Evolutionary conservation across 2,113 vertebrate species (phyloP).

Genomic region (Cephalopholis sonnerati): DNA sequence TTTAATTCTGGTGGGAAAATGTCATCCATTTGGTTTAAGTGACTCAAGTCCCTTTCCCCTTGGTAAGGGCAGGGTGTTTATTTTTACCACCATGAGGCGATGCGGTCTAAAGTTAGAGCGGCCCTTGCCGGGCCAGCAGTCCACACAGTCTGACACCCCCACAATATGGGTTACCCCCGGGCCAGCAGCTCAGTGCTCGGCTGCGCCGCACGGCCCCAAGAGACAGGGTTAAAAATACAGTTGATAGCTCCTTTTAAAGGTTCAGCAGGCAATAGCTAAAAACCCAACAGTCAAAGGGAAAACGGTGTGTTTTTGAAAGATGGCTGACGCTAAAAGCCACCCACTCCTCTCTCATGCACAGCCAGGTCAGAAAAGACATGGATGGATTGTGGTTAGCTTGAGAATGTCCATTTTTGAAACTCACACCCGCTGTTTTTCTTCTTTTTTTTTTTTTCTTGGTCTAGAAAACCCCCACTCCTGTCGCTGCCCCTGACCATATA

Average conservation of each 20-base stretch:
- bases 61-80: slow-evolving; percentile 65
- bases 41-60: slow-evolving; percentile 56
- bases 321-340: slow-evolving; percentile 68
- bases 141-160: slow-evolving; percentile 77
- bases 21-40: slow-evolving; percentile 56
- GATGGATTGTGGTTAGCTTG: slow-evolving; percentile 46
- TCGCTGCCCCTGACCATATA: not conserved
- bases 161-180: slow-evolving; percentile 78
- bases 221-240: slow-evolving; percentile 84
- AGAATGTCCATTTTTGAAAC: slow-evolving; percentile 55
- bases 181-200: slow-evolving; percentile 53
- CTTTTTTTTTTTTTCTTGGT: slow-evolving; percentile 13
- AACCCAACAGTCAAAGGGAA: slow-evolving; percentile 72
- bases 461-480: not conserved
- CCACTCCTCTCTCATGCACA: slow-evolving; percentile 86
- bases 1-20: slow-evolving; percentile 72
- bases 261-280: slow-evolving; percentile 69
- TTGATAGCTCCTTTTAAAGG: slow-evolving; percentile 81
- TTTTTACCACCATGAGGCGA: slow-evolving; percentile 80
- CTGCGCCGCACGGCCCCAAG: slow-evolving; percentile 68
- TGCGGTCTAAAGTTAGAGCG: slow-evolving; percentile 81
- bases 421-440: slow-evolving; percentile 33
- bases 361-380: slow-evolving; percentile 56
- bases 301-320: slow-evolving; percentile 75
- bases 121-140: slow-evolving; percentile 64